phyloP scores from a whole-genome alignment of 1,140 invertebrate species.

The Aphaenogaster floridana region DNA sequence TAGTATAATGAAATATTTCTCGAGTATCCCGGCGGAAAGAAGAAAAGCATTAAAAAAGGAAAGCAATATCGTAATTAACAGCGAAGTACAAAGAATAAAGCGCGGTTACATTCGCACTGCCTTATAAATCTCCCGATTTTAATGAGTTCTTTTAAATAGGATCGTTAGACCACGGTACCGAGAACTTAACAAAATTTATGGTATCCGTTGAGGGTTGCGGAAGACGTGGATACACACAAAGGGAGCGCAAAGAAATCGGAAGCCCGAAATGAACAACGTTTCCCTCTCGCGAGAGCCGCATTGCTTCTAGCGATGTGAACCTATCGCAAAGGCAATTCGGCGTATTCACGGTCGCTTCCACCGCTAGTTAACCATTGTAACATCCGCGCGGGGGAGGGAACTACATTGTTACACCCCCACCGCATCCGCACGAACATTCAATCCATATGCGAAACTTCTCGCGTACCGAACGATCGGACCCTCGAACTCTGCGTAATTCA shows the following conservation, averaged over 20 bases:
- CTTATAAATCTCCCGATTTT: constrained; percentile 47
- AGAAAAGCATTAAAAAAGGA: neutral
- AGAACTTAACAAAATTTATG: constrained; percentile 50
- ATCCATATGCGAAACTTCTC: constrained; percentile 66
- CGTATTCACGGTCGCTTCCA: constrained; percentile 67
- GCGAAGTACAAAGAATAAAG: constrained; percentile 3
- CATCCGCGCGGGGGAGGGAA: constrained; percentile 21
- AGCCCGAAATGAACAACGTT: constrained; percentile 55
- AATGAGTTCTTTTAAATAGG: constrained; percentile 35
- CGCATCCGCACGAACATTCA: constrained; percentile 51
- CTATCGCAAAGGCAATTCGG: constrained; percentile 68
- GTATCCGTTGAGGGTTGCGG: constrained; percentile 41
- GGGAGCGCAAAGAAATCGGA: constrained; percentile 51
- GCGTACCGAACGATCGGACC: constrained; percentile 42
- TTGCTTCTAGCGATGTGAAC: constrained; percentile 28
- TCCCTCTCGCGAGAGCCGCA: constrained; percentile 23
- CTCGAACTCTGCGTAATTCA: constrained; percentile 67
- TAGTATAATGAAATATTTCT: constrained; percentile 3
- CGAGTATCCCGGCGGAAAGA: neutral
- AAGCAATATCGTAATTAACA: constrained; percentile 23
- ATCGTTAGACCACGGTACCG: constrained; percentile 39
- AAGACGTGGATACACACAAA: constrained; percentile 34
- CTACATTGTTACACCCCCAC: constrained; percentile 56
- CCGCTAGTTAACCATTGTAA: constrained; percentile 70
- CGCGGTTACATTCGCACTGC: constrained; percentile 12